Conservation (phyloP, 2,797 vertebrate species). For the Perodicticus potto region DNA sequence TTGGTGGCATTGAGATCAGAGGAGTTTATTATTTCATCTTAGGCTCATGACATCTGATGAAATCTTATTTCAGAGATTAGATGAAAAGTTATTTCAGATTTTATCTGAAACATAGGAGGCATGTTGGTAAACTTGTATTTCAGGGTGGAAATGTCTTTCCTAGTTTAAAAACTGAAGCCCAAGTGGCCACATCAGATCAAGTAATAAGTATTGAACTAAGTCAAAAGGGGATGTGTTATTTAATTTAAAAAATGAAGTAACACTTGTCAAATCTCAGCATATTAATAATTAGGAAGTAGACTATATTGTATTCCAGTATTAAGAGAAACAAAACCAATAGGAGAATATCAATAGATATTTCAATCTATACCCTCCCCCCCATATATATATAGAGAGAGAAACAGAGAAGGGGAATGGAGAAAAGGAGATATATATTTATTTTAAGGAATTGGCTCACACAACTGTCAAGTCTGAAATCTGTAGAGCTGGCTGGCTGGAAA, state of each 20-base stretch:
- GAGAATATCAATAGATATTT: not conserved
- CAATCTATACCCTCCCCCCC: not conserved
- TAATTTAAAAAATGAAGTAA: constrained; percentile 51
- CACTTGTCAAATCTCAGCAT: not conserved
- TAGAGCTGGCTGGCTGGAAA: not conserved
- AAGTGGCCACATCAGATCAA: not conserved
- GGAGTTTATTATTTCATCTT: not conserved
- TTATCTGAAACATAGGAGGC: constrained; percentile 17
- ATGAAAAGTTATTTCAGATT: constrained; percentile 49
- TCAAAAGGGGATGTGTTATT: not conserved
- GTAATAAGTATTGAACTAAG: not conserved
- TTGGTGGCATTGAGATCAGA: not conserved
- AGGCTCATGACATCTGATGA: constrained; percentile 32
- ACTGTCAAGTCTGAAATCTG: not conserved
- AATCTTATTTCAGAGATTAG: constrained; percentile 54
- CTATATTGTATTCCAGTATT: not conserved
- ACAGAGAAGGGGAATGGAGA: not conserved
- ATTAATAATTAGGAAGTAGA: not conserved
- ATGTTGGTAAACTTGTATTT: constrained; percentile 23
- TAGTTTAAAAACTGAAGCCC: constrained; percentile 37
- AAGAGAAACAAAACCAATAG: not conserved
- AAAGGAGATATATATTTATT: not conserved
- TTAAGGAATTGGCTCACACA: not conserved
- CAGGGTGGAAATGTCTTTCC: constrained; percentile 33
- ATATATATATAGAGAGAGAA: not conserved